A percentile compares a stretch with the other conserved stretches of the same genome.
Evolutionary conservation across 2,113 vertebrate genomes (phyloP).

Genomic region (Tenebrosternarchus preto): DNA sequence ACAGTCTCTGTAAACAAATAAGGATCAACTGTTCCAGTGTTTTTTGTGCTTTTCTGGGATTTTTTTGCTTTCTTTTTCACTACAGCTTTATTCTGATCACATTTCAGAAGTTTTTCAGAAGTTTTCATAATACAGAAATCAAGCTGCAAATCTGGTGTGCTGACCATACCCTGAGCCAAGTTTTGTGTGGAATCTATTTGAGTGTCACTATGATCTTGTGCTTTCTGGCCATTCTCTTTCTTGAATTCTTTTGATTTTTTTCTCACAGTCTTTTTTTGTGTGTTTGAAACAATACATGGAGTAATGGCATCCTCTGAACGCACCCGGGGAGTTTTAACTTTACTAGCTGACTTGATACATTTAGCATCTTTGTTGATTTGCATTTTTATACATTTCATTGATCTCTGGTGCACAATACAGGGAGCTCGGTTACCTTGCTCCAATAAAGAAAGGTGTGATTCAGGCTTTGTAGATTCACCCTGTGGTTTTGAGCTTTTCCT

Average conservation of each 20-base stretch:
- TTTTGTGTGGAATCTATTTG: neutral
- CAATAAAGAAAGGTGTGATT: neutral
- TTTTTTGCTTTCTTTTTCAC: conserved; percentile 10
- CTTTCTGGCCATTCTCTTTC: neutral
- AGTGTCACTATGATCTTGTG: neutral
- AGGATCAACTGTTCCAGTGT: neutral
- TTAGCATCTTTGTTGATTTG: neutral
- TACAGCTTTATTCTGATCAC: neutral
- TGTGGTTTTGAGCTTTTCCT: neutral
- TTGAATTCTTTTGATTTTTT: no score
- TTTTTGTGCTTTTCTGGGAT: neutral
- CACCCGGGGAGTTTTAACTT: neutral
- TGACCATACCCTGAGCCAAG: neutral
- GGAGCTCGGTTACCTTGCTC: neutral
- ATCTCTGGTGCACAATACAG: neutral
- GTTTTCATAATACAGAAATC: conserved; percentile 2
- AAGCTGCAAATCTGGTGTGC: neutral
- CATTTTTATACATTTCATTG: neutral
- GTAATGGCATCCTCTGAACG: neutral
- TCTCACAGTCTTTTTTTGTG: neutral
- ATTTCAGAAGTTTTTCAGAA: neutral
- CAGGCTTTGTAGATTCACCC: neutral
- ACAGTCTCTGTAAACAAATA: neutral
- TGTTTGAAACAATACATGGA: neutral
- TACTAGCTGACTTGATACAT: neutral